Percentiles rank a stretch among this genome's conserved stretches.
These are phyloP conservation scores for Pachyuromys duprasi DNA, from an alignment of 2,797 vertebrate species.

Conservation along the genomic window DNA sequence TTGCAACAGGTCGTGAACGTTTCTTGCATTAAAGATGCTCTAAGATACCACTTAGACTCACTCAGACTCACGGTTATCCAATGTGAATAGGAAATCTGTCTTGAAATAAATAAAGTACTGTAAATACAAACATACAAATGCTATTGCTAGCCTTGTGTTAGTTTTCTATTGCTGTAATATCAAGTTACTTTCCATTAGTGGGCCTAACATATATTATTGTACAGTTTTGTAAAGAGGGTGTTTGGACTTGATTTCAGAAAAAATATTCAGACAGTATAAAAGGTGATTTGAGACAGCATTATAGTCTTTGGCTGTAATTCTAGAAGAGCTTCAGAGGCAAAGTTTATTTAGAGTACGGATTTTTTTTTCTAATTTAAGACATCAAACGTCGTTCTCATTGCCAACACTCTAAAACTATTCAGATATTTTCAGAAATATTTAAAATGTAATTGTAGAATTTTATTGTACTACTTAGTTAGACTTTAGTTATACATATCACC, in stretches of 20 bases:
- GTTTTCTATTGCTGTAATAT: background rate
- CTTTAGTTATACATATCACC: background rate
- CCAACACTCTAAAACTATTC: constrained; percentile 5
- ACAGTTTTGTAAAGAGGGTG: background rate
- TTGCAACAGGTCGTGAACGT: background rate
- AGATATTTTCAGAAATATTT: constrained; percentile 5
- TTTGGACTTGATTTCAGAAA: background rate
- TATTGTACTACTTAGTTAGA: constrained; percentile 20
- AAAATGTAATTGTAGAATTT: constrained; percentile 15
- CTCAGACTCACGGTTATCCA: background rate
- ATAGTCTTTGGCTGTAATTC: background rate
- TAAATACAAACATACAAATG: constrained; percentile 29
- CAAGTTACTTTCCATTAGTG: background rate
- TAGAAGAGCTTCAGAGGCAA: background rate
- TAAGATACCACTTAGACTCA: background rate
- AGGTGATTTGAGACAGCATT: background rate
- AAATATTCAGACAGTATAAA: background rate
- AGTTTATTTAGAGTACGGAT: background rate
- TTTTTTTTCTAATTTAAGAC: constrained; percentile 36
- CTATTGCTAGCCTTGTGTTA: background rate
- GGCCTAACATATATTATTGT: background rate
- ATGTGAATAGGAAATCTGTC: background rate
- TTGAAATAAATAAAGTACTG: background rate
- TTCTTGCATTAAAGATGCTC: background rate
- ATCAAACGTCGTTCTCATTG: background rate